Conservation (phyloP, 2,113 vertebrate genomes). For the Reinhardtius hippoglossoides region DNA sequence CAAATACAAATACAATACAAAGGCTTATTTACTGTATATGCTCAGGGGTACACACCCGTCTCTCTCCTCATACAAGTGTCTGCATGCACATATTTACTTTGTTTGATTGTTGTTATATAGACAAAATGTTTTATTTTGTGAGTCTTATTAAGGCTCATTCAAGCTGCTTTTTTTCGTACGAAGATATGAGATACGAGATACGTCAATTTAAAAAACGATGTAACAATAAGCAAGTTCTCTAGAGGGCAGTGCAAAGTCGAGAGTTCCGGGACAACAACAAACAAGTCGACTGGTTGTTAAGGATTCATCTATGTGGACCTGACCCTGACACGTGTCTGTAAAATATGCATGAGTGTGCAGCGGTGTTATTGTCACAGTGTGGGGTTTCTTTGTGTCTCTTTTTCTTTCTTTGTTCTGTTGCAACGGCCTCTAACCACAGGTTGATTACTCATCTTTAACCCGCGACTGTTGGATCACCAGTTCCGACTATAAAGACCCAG, state of each 20-base stretch:
- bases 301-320: background rate
- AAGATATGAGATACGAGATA: no score
- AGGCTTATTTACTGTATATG: background rate
- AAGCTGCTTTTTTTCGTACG: no score
- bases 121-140: background rate
- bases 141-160: background rate
- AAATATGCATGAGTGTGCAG: slow-evolving; percentile 25
- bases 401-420: slow-evolving; percentile 27
- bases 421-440: slow-evolving; percentile 17
- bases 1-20: slow-evolving; percentile 12
- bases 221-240: no score
- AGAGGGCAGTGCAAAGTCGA: no score
- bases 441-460: slow-evolving; percentile 30
- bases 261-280: no score
- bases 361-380: slow-evolving; percentile 13
- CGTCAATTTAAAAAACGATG: no score
- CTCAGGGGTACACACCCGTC: slow-evolving; percentile 9
- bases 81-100: slow-evolving; percentile 25
- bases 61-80: slow-evolving; percentile 10
- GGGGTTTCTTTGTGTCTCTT: slow-evolving; percentile 9
- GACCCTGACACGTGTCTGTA: background rate
- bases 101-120: background rate
- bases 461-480: slow-evolving; percentile 6
- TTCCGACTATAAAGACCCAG: slow-evolving; percentile 22
- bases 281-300: slow-evolving; percentile 1